Base-by-base conservation (phyloP, 2,113 vertebrate genomes). In the Brachypodius melanocephalos region DNA sequence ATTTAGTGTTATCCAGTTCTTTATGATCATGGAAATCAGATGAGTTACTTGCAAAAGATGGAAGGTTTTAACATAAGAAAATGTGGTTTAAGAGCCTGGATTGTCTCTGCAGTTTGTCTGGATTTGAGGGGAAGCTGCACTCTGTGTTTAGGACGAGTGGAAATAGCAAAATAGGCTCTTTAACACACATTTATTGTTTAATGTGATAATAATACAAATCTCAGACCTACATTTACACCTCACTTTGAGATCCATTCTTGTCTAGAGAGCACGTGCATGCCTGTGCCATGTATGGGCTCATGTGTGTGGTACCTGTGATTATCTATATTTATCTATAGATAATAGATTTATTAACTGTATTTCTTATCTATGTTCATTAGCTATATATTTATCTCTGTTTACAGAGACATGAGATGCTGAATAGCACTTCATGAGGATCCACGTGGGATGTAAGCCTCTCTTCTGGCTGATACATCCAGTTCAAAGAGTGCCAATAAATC, bases 1-100 rank as follows among this genome's bases (percentile, higher is more conserved):
- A 98, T 98, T 98, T 98, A 96, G 96, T 97, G 95, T 97, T 95
- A 93, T 93, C 94, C 85, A 80, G 75, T 94, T 88, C 97, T 87
- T 94, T 95, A 84, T 88, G 96, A 96, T 96, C 85, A 62, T 69
- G 92, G 95, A 98, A 98, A 98, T 97, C 94, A 96, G 96, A 96
- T 22, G 87, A 95, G 83, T 94, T 93, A 61, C 68, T 89, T 93
- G 38, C 73, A 65, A 59, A 95, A 94, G 90, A 81, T 22, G 66
- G 72, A 90, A 88, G 95, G 28, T 72, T 96, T 96, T 38, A 88
- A 58, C 69, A 5, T 68, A 59, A 79, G 86, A 75, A 97, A 94
- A 94, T 93, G 79, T 83, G 71, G 59, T 67, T 96, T 58, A 76
- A 80, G 63, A n/a, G 65, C 54, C 16, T 21, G 45, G 34, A 65